phyloP scores from a whole-genome alignment of 2,888 invertebrate genomes.

The Scelioninae gen. 1 region DNA sequence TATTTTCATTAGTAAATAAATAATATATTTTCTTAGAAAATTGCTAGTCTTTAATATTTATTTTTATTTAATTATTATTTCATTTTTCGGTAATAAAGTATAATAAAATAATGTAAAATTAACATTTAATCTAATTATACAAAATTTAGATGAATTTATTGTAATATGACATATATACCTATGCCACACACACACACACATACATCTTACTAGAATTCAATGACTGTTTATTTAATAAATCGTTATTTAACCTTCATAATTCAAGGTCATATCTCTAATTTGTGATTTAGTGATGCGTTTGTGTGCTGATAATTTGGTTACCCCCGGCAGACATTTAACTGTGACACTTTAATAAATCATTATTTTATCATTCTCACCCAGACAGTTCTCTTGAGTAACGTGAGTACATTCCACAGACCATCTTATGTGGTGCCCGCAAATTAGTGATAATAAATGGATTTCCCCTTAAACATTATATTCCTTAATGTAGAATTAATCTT shows the following conservation, averaged over 20 bases:
- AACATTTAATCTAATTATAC: too few relatives aligned
- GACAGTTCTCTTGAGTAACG: conserved; percentile 1
- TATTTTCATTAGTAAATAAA: too few relatives aligned
- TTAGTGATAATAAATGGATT: conserved; percentile 10
- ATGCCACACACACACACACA: too few relatives aligned
- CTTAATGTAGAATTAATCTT: not conserved
- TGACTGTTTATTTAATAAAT: conserved; percentile 7
- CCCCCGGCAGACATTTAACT: conserved; percentile 15
- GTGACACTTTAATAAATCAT: conserved; percentile 29
- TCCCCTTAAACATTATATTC: too few relatives aligned
- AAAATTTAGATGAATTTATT: too few relatives aligned
- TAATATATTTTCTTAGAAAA: too few relatives aligned
- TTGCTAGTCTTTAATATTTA: too few relatives aligned
- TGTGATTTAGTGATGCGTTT: conserved; percentile 15
- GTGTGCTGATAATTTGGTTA: conserved; percentile 19
- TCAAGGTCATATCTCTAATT: conserved; percentile 11
- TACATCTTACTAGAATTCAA: not conserved
- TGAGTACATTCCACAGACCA: not conserved
- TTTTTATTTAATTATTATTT: too few relatives aligned
- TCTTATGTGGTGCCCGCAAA: conserved; percentile 4
- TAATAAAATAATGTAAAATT: not conserved
- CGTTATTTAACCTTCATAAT: conserved; percentile 1
- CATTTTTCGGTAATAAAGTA: too few relatives aligned
- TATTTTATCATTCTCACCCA: conserved; percentile 16
- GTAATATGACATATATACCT: not conserved